These are phyloP conservation scores for Peucedramus taeniatus DNA, from an alignment of 2,113 vertebrate genomes.

Conservation along the genomic window DNA sequence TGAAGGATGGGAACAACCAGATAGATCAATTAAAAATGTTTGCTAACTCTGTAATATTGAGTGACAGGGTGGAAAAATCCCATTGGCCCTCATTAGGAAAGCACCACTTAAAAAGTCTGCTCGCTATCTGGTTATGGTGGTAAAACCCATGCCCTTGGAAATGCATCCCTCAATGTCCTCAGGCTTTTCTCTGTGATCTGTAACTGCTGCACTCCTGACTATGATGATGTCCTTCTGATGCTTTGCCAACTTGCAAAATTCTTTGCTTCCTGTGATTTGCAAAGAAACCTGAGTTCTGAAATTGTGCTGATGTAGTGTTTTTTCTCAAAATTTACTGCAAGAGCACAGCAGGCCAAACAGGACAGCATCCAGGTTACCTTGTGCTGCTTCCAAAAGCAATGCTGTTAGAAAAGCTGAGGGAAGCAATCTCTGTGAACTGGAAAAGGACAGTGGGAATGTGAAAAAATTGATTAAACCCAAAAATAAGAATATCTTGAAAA, in stretches of 20 bases:
- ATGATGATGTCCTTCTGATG: not conserved
- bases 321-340: not conserved
- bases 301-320: not conserved
- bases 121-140: not conserved
- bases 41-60: not conserved
- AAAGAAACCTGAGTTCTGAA: not conserved
- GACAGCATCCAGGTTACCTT: constrained; percentile 36
- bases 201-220: not conserved
- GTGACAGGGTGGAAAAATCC: not conserved
- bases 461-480: not conserved
- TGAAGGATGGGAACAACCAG: not conserved
- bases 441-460: not conserved
- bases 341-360: not conserved
- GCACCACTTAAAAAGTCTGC: not conserved
- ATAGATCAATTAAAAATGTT: constrained; percentile 19
- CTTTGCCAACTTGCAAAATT: not conserved
- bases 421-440: not conserved
- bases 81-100: not conserved
- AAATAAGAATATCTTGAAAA: not conserved
- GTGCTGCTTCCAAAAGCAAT: constrained; percentile 27
- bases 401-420: not conserved
- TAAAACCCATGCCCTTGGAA: not conserved
- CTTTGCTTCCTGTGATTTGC: not conserved
- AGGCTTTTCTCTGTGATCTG: not conserved
- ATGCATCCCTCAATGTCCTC: not conserved